Evolutionary conservation across 2,797 vertebrate species (phyloP).

Genomic region (Sphaeramia orbicularis): DNA sequence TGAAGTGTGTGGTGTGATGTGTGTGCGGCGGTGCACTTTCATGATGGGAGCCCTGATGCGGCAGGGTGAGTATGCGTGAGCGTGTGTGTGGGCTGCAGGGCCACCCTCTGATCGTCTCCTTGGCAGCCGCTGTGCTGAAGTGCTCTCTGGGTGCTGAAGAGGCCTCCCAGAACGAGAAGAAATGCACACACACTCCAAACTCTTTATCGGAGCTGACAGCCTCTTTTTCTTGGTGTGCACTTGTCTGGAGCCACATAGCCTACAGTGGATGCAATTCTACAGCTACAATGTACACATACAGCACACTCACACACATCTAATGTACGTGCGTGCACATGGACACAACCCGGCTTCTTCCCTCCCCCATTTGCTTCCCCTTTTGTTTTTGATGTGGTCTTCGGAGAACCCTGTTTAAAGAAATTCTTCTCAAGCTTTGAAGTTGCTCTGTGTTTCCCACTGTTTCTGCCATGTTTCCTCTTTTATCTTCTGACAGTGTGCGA

Average conservation of each 20-base stretch:
- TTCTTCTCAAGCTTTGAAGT: slow-evolving; percentile 84
- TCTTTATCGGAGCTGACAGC: slow-evolving; percentile 78
- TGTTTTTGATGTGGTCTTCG: slow-evolving; percentile 86
- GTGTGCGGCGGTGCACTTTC: slow-evolving; percentile 28
- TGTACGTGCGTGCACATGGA: slow-evolving; percentile 38
- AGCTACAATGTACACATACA: slow-evolving; percentile 50
- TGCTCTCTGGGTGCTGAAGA: slow-evolving; percentile 76
- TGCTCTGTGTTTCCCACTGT: slow-evolving; percentile 68
- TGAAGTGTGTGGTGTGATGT: slow-evolving; percentile 51
- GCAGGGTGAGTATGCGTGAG: slow-evolving; percentile 77
- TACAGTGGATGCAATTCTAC: slow-evolving; percentile 64
- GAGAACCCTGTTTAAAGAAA: slow-evolving; percentile 83
- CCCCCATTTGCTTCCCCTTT: slow-evolving; percentile 36
- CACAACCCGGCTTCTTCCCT: slow-evolving; percentile 37
- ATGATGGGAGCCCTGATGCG: slow-evolving; percentile 60
- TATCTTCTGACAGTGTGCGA: slow-evolving; percentile 72
- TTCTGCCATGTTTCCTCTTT: slow-evolving; percentile 73
- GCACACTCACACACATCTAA: slow-evolving; percentile 17
- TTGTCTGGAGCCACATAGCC: slow-evolving; percentile 61
- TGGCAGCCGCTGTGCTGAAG: slow-evolving; percentile 77
- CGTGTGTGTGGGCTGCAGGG: slow-evolving; percentile 80
- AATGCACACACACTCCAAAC: slow-evolving; percentile 49
- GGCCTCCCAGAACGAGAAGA: slow-evolving; percentile 69
- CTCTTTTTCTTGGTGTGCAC: slow-evolving; percentile 61
- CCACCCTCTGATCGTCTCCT: slow-evolving; percentile 81